These are phyloP conservation scores for Heliconius himera DNA, from an alignment of 1,140 invertebrate genomes.

Conservation along the genomic window DNA sequence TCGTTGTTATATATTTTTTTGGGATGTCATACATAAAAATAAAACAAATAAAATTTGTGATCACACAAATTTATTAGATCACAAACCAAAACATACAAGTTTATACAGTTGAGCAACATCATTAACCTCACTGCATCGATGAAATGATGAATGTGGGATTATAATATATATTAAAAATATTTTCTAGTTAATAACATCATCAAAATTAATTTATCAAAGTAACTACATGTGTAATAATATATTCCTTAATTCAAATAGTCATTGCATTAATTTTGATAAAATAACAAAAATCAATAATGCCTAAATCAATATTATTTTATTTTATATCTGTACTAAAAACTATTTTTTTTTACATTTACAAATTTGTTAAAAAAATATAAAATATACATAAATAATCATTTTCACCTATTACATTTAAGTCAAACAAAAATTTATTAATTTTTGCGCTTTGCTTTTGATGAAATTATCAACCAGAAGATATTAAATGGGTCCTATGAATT, in stretches of 20 bases:
- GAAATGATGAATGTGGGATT: neutral
- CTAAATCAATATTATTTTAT: too few relatives aligned
- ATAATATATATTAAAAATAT: neutral
- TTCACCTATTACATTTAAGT: too few relatives aligned
- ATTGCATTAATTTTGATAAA: too few relatives aligned
- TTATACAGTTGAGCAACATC: slow-evolving; percentile 73
- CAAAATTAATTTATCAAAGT: neutral
- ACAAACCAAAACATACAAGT: slow-evolving; percentile 71
- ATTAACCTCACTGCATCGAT: slow-evolving; percentile 57
- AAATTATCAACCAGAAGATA: neutral
- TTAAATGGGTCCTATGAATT: neutral
- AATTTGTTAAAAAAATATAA: too few relatives aligned
- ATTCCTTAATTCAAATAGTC: too few relatives aligned
- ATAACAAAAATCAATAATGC: too few relatives aligned
- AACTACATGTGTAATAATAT: too few relatives aligned
- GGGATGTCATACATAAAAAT: slow-evolving; percentile 32
- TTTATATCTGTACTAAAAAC: too few relatives aligned
- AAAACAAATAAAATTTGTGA: slow-evolving; percentile 50
- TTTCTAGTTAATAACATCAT: neutral
- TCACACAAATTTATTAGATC: slow-evolving; percentile 73
- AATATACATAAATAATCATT: too few relatives aligned
- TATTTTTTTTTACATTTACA: too few relatives aligned
- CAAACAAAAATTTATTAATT: too few relatives aligned
- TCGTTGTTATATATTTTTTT: neutral
- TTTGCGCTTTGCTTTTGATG: neutral